phyloP scores from a whole-genome alignment of 2,113 vertebrate genomes.

The Gasterosteus nipponicus region DNA sequence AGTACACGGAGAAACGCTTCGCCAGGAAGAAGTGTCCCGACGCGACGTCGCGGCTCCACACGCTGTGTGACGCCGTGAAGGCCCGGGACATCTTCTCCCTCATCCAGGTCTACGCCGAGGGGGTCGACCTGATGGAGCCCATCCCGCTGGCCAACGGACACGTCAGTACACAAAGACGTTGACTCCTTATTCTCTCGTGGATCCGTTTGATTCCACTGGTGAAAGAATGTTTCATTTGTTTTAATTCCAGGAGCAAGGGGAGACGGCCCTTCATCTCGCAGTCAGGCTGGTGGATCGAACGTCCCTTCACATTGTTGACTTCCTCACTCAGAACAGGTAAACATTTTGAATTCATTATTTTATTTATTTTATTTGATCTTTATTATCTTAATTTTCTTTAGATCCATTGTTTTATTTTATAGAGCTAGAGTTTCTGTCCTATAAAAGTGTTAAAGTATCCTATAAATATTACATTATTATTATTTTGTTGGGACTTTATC shows the following conservation, averaged over 20 bases:
- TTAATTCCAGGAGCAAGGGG: slow-evolving; percentile 88
- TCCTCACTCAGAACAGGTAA: slow-evolving; percentile 96
- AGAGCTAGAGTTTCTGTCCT: background rate
- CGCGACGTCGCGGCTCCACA: slow-evolving; percentile 85
- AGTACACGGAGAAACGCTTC: slow-evolving; percentile 95
- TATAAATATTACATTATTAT: background rate
- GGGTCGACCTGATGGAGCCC: slow-evolving; percentile 95
- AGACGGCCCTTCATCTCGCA: slow-evolving; percentile 95
- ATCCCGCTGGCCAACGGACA: slow-evolving; percentile 96
- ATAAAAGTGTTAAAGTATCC: background rate
- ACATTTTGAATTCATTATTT: slow-evolving; percentile 1
- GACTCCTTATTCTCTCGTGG: background rate
- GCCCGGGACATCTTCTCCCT: slow-evolving; percentile 93
- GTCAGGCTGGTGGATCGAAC: slow-evolving; percentile 96
- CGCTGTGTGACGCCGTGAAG: slow-evolving; percentile 94
- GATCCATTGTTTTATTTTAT: background rate
- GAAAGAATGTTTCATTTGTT: background rate
- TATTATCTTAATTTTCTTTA: background rate
- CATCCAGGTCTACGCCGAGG: slow-evolving; percentile 94
- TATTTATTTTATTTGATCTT: background rate
- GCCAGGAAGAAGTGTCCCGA: slow-evolving; percentile 88
- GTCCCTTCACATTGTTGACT: slow-evolving; percentile 97
- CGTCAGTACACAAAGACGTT: slow-evolving; percentile 79
- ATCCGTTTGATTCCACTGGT: background rate
- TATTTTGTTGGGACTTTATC: background rate